Base-by-base conservation (phyloP, 2,797 vertebrate genomes). In the Lagocephalus sceleratus region DNA sequence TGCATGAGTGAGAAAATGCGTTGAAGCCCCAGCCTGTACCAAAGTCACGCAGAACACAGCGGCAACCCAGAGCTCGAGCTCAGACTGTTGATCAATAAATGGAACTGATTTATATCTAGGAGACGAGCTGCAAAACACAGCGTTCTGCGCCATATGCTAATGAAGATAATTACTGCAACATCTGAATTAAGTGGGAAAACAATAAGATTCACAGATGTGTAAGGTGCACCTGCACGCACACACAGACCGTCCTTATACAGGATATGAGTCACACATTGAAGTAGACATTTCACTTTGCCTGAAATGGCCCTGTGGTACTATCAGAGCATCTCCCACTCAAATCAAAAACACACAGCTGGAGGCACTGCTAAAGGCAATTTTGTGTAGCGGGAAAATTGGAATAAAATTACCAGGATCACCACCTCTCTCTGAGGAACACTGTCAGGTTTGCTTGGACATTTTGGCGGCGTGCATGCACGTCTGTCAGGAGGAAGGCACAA, bases 281-380 rank as follows among this genome's bases (percentile, higher is more conserved):
- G 68, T 16, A 49, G 51, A 57, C 48, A 51, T 57, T 56, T 64
- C 51, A 56, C 39, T 64, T 68, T 58, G 39, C 45, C 58, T 64
- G 48, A 71, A 71, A 73, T 57, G 54, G 60, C 64, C 60, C 70
- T 48, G 57, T 72, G 51, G 71, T 54, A 60, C 63, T 92, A 79
- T 83, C 60, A 71, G 39, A 16, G 63, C 72, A 60, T 39, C 47
- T 23, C 47, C 54, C 40, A 51, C 58, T 79, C 71, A 78, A 72
- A 68, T 70, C 64, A 78, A 73, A 68, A 56, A 47, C 51, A 57
- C 60, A 67, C 56, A 66, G 81, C 84, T 83, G 58, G 68, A 82
- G 77, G 82, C 72, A 2, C 7, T 17, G 82, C 81, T 76, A 17
- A 54, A 5, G 40, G 84, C 79, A 58, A 70, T 51, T 63, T 65